Evolutionary conservation across 2,888 invertebrate species (phyloP), one percentile per base, ranked within the genome.

Genomic region (Dione juno): DNA sequence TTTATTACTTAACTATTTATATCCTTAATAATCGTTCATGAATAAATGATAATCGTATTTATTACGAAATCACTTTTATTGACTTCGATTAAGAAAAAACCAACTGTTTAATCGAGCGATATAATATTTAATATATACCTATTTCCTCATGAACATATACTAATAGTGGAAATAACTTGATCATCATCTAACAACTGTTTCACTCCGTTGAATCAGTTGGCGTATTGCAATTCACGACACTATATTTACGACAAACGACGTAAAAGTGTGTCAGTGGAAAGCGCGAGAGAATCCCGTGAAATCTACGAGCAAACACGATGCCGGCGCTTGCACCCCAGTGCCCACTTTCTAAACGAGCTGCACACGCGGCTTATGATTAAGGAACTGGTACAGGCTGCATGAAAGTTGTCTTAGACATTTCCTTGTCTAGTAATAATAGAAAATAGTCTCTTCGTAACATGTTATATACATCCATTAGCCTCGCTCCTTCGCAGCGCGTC

Each of bases 261-360:
- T 78, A 86, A 87, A 91, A 88, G 90, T 91, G 84, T 92, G 92
- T 88, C 90, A 91, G 87, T 91, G 92, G 91, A 93, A 92, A 93
- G 91, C 88, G 90, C 91, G 88, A 88, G 91, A 91, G 89, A 91
- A 85, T 93, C 92, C 90, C 89, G 89, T 88, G 92, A 93, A 92
- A 92, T 92, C 88, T 85, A 84, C 84, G 84, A 86, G 87, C 87
- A 85, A 88, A 88, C 84, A 86, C 85, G 78, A 78, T 80, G 85
- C 80, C 82, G 82, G 79, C 80, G 78, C 74, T 78, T 84, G 84
- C 84, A 81, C 86, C 87, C 82, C 86, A 82, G 85, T 87, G 87
- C 90, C 91, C 90, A 91, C 93, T 93, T 93, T 93, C 93, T 93
- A 92, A 92, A 91, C 89, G 83, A 82, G 88, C 88, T 84, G 83